A percentile compares a stretch with the other conserved stretches of the same genome.
These are phyloP conservation scores for Disparrhopalites patrizii DNA, from an alignment of 2,888 invertebrate species.

Conservation along the genomic window DNA sequence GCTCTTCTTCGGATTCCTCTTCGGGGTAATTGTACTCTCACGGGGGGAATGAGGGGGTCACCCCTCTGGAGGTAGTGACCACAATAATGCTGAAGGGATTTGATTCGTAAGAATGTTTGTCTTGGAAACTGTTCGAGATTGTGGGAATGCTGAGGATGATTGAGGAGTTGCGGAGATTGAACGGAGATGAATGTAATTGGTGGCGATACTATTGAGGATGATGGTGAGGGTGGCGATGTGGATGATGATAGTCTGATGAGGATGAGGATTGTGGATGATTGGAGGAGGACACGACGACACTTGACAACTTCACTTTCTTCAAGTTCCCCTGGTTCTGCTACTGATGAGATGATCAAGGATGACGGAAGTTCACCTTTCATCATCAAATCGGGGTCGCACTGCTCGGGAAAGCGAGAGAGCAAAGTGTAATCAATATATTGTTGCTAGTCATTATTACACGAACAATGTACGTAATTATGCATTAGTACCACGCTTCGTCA, in stretches of 20 bases:
- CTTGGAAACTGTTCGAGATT: not conserved
- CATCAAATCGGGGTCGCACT: constrained; percentile 36
- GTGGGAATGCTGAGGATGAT: not conserved
- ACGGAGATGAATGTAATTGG: constrained; percentile 15
- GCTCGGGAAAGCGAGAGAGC: no score
- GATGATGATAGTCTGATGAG: constrained; percentile 1
- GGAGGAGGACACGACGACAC: constrained; percentile 18
- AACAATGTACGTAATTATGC: no score
- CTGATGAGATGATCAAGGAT: constrained; percentile 30
- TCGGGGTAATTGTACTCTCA: no score
- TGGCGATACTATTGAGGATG: constrained; percentile 4
- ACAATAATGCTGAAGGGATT: no score
- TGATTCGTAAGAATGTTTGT: not conserved
- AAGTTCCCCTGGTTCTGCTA: constrained; percentile 35
- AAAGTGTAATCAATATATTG: not conserved
- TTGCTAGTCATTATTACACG: no score
- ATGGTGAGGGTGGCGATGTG: constrained; percentile 8
- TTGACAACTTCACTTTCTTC: constrained; percentile 19
- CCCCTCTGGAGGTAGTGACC: no score
- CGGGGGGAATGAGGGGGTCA: not conserved
- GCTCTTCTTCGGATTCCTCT: no score
- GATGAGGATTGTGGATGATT: constrained; percentile 13
- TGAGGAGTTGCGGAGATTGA: not conserved
- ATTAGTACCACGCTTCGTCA: no score
- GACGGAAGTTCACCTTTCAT: constrained; percentile 34